Base-by-base conservation (phyloP, 2,797 vertebrate species). In the Mormyrus hasselquistii region DNA sequence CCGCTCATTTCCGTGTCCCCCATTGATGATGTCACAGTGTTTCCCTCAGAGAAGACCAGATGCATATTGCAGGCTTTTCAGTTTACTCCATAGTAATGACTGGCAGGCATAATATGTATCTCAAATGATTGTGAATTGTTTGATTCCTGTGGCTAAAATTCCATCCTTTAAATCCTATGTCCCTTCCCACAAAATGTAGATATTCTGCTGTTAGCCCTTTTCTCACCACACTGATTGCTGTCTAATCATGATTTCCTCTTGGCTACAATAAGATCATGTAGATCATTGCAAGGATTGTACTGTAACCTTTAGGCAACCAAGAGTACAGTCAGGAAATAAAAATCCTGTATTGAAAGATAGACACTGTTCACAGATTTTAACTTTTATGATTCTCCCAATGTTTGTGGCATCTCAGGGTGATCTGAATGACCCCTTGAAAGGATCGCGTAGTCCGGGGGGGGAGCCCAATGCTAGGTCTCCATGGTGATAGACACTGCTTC, bases 401-500 rank as follows among this genome's bases (percentile, higher is more conserved):
- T 84, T 8, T 84, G 19, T 1, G 19, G 41, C 19, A 44, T 84
- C 83, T 86, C n/a, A 4, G 49, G 9, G 49, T 14, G 25, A 52
- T 53, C 14, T 86, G 14, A 53, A 38, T 38, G 52, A 38, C 16
- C 57, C 84, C 84, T 86, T 86, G 84, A 55, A 55, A 41, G 22
- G 25, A 86, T 86, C 12, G 8, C 2, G 29, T 55, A 86, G 52
- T 29, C 49, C 25, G 41, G 79, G 79, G 47, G 22, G 9, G 55
- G 19, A 19, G 47, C 0, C 83, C n/a, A 52, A 12, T 53, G 25
- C 52, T 53, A 14, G 8, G 52, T 86, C 84, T 57, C 84, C 49
- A 53, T 57, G 52, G 84, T 12, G 25, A 86, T 29, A 57, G 85
- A 86, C 50, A 86, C 85, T 86, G 85, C 25, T 34, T 84, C 44